Evolutionary conservation across 1,140 invertebrate species (phyloP).

Genomic region (Manduca sexta): DNA sequence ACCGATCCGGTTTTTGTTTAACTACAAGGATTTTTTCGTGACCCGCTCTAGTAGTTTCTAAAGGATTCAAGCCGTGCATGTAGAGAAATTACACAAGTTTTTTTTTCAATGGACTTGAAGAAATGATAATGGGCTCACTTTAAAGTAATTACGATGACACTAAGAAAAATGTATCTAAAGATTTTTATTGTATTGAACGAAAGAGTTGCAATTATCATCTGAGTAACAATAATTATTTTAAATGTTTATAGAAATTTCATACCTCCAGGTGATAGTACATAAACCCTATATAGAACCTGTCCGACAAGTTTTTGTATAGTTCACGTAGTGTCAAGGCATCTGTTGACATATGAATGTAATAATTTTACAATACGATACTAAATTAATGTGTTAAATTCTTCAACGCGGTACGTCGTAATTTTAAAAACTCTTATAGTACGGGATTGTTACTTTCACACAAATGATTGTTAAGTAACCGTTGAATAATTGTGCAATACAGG

Average conservation of each 20-base stretch:
- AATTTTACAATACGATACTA: neutral
- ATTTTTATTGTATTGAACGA: neutral
- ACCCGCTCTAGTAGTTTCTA: no score
- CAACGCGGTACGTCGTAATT: neutral
- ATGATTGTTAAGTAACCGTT: no score
- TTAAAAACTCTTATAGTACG: no score
- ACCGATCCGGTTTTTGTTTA: no score
- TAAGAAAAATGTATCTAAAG: no score
- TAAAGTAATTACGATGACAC: no score
- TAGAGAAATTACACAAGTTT: no score
- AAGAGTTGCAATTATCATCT: neutral
- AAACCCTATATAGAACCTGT: constrained; percentile 37
- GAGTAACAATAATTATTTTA: neutral
- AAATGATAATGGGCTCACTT: no score
- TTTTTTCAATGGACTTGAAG: neutral
- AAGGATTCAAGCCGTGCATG: no score
- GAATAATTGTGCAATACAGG: no score
- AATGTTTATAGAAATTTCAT: constrained; percentile 12
- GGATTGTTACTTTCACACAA: no score
- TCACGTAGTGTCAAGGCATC: constrained; percentile 26
- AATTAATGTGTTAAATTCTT: neutral
- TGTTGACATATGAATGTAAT: constrained; percentile 6
- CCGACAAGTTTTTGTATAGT: constrained; percentile 33
- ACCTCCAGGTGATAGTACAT: constrained; percentile 6
- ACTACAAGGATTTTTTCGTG: no score